Percentiles rank a stretch among this genome's conserved stretches.
These are phyloP conservation scores for Furcifer pardalis DNA, from an alignment of 2,797 vertebrate species.

Conservation along the genomic window DNA sequence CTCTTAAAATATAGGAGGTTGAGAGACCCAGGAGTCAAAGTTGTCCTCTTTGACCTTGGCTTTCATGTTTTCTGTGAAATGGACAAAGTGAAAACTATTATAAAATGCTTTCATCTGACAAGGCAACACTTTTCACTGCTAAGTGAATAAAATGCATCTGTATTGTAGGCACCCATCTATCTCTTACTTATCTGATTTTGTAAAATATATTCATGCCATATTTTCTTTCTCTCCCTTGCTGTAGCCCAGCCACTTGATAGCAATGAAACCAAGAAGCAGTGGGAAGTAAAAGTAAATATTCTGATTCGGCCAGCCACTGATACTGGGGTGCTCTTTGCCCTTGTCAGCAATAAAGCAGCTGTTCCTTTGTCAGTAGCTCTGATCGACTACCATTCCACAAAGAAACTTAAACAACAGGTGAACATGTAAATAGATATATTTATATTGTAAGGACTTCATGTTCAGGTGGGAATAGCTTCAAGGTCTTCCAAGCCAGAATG, in stretches of 20 bases:
- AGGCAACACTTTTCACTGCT: background rate
- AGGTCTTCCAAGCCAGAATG: too few relatives aligned
- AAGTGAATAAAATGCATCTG: background rate
- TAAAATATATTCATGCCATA: background rate
- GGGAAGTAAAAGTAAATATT: constrained; percentile 84
- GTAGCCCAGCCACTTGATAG: constrained; percentile 64
- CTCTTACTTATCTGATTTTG: background rate
- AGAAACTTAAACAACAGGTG: constrained; percentile 89
- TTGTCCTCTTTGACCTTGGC: constrained; percentile 12
- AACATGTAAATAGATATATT: background rate
- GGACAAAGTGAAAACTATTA: constrained; percentile 5
- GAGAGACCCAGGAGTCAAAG: background rate
- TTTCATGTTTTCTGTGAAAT: constrained; percentile 7
- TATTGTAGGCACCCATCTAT: background rate
- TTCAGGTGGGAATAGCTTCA: background rate
- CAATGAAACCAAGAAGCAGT: constrained; percentile 71
- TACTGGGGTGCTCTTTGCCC: constrained; percentile 88
- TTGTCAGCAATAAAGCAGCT: constrained; percentile 80
- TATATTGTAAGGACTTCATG: too few relatives aligned
- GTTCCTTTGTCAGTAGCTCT: constrained; percentile 89
- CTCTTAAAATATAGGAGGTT: background rate
- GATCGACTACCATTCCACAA: constrained; percentile 87
- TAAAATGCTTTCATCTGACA: background rate
- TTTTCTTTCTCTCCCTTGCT: constrained; percentile 28
- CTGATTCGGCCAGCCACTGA: constrained; percentile 85